These are phyloP conservation scores for Temnothorax ravouxi DNA, from an alignment of 2,888 invertebrate genomes.

Conservation along the genomic window DNA sequence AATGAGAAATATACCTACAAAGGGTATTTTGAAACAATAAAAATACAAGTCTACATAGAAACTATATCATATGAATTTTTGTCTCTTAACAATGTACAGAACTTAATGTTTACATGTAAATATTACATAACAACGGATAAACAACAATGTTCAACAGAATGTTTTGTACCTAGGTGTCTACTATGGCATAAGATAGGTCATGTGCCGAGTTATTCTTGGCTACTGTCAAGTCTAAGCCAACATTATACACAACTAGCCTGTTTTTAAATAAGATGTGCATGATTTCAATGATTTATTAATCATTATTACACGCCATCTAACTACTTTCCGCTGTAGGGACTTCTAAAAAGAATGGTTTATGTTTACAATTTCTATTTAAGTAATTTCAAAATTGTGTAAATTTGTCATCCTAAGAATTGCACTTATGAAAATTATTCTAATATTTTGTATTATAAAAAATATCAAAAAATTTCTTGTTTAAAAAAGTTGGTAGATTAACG, in stretches of 20 bases:
- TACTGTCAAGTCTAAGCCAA: constrained; percentile 82
- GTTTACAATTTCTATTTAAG: constrained; percentile 45
- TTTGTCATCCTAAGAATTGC: constrained; percentile 70
- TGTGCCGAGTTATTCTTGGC: constrained; percentile 82
- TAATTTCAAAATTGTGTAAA: constrained; percentile 53
- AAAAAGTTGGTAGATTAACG: neutral
- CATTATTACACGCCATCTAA: constrained; percentile 79
- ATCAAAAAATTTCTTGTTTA: constrained; percentile 24
- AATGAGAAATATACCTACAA: constrained; percentile 60
- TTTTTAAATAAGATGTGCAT: constrained; percentile 79
- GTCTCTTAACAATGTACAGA: constrained; percentile 65
- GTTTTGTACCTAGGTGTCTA: constrained; percentile 76
- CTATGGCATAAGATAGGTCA: constrained; percentile 80
- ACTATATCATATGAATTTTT: constrained; percentile 57
- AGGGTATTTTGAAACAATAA: constrained; percentile 62
- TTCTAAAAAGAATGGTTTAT: constrained; percentile 78
- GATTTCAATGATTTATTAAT: constrained; percentile 75
- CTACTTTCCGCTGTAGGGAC: constrained; percentile 79
- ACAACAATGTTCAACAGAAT: constrained; percentile 79
- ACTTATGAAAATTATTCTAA: constrained; percentile 37
- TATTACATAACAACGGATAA: constrained; percentile 81
- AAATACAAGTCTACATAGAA: constrained; percentile 61
- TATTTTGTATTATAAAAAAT: constrained; percentile 41
- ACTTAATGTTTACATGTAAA: constrained; percentile 76
- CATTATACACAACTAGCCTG: constrained; percentile 79